Percentiles rank a stretch among this genome's conserved stretches.
Conservation (phyloP, 2,888 invertebrate genomes). For the Antheraea assamensis region DNA sequence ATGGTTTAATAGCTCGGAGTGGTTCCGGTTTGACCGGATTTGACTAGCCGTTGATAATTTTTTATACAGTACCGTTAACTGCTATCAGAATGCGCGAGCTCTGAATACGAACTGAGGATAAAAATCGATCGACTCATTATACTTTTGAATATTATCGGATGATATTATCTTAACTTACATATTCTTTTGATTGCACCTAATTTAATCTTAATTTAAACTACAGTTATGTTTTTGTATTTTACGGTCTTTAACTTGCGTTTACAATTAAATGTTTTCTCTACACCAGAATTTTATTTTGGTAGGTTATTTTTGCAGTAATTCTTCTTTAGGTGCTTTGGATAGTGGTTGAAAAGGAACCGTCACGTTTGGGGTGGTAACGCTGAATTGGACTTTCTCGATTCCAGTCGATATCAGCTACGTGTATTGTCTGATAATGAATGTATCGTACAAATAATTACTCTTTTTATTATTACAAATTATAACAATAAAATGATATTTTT, state of each 20-base stretch:
- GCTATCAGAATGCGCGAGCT: constrained; percentile 46
- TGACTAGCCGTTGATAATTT: constrained; percentile 52
- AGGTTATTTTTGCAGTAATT: no score
- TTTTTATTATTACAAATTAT: no score
- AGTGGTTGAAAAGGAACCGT: no score
- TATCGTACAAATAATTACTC: no score
- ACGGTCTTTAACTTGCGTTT: constrained; percentile 14
- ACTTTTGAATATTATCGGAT: constrained; percentile 45
- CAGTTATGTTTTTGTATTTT: constrained; percentile 4
- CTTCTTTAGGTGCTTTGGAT: no score
- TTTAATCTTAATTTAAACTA: constrained; percentile 5
- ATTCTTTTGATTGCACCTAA: constrained; percentile 18
- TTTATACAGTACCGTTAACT: constrained; percentile 63
- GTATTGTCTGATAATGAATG: no score
- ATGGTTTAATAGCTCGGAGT: constrained; percentile 52
- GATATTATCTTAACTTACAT: constrained; percentile 39
- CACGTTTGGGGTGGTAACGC: no score
- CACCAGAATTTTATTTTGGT: not conserved
- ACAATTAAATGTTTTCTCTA: not conserved
- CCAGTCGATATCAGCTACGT: no score
- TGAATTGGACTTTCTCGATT: no score
- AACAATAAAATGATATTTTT: no score
- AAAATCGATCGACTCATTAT: constrained; percentile 48
- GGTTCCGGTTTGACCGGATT: constrained; percentile 58
- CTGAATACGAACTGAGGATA: constrained; percentile 62